phyloP scores from a whole-genome alignment of 2,888 invertebrate species.

The Lapara coniferarum region DNA sequence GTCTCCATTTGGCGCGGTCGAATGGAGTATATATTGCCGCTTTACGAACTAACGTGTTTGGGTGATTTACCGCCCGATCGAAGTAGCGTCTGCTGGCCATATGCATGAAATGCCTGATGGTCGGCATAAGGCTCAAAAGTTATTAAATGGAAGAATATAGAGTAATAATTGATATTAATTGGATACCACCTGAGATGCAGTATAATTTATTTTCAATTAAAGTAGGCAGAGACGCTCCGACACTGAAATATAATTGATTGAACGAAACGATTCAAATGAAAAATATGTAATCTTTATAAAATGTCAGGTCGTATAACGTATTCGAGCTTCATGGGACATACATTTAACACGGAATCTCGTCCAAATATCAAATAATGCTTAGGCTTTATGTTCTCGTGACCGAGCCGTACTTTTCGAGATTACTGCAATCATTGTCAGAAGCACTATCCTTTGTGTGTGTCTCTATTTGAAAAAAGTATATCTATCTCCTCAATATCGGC shows the following conservation, averaged over 20 bases:
- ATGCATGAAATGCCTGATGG: no score
- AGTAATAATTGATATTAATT: constrained; percentile 19
- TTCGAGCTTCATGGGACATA: constrained; percentile 2
- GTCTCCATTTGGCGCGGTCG: no score
- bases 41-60: no score
- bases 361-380: constrained; percentile 28
- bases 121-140: background rate
- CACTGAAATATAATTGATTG: background rate
- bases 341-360: constrained; percentile 21
- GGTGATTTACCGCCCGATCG: no score
- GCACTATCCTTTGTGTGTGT: constrained; percentile 25
- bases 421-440: constrained; percentile 29
- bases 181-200: background rate
- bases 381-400: constrained; percentile 26
- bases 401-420: constrained; percentile 26
- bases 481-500: constrained; percentile 24
- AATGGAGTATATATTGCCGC: no score
- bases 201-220: constrained; percentile 14
- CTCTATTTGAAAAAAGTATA: constrained; percentile 27
- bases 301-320: background rate
- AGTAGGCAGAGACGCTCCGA: background rate
- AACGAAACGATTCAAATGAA: background rate
- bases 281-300: background rate
- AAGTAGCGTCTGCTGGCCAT: no score
- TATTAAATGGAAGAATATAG: background rate